A percentile compares a stretch with the other conserved stretches of the same genome.
These are phyloP conservation scores for Pipistrellus pipistrellus DNA, from an alignment of 2,797 vertebrate species.

Conservation along the genomic window DNA sequence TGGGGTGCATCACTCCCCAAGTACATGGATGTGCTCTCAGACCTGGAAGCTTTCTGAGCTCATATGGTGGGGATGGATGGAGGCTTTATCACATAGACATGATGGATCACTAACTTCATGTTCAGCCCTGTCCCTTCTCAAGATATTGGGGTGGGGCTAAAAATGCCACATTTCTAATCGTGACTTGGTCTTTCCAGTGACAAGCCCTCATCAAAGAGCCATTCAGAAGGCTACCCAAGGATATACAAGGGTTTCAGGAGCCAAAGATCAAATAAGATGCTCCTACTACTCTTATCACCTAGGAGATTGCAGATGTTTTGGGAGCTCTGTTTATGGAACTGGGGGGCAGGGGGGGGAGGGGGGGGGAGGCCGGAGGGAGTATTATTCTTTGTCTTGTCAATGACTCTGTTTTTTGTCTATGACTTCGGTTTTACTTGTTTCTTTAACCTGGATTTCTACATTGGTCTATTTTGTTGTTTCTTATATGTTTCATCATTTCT, in stretches of 20 bases:
- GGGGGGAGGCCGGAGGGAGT: neutral
- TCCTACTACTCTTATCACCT: neutral
- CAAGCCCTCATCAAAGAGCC: neutral
- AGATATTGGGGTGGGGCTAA: neutral
- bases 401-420: neutral
- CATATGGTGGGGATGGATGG: too few relatives aligned
- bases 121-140: neutral
- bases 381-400: neutral
- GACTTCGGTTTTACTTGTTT: neutral
- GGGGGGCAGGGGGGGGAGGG: neutral
- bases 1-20: neutral
- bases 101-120: neutral
- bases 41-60: neutral
- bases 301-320: neutral
- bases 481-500: neutral
- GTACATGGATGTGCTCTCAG: too few relatives aligned
- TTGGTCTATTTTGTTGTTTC: neutral
- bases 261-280: neutral
- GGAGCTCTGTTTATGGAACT: neutral
- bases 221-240: neutral
- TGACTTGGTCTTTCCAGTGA: neutral
- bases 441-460: constrained; percentile 2
- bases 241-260: neutral
- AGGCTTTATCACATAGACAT: neutral
- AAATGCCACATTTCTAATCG: neutral